Percentiles rank a stretch among this genome's conserved stretches.
These are phyloP conservation scores for Elgonia sp. DNA, from an alignment of 2,888 invertebrate genomes.

Conservation along the genomic window DNA sequence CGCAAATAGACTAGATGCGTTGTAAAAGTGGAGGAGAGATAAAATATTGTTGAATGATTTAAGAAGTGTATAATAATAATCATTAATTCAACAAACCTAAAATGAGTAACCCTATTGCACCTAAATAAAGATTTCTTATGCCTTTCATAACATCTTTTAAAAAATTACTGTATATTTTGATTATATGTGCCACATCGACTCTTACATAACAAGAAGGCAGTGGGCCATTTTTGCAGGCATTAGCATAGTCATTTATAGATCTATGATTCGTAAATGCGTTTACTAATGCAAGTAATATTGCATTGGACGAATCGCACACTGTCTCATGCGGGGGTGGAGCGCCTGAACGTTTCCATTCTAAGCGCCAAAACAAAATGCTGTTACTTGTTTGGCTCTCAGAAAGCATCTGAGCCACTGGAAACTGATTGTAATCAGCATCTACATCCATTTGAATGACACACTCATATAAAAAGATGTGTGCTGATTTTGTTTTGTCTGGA, in stretches of 20 bases:
- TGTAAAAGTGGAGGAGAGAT: no score
- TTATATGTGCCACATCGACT: constrained; percentile 62
- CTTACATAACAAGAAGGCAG: constrained; percentile 59
- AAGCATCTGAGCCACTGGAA: constrained; percentile 69
- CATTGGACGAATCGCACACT: constrained; percentile 61
- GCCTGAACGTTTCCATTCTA: constrained; percentile 55
- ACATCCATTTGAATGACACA: constrained; percentile 36
- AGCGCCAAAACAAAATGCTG: constrained; percentile 61
- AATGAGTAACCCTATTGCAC: constrained; percentile 31
- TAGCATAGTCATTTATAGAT: constrained; percentile 51
- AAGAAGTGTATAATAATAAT: no score
- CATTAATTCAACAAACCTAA: no score
- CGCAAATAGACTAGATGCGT: no score
- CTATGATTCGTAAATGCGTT: constrained; percentile 53
- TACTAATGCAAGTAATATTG: constrained; percentile 30
- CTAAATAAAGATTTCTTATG: constrained; percentile 32
- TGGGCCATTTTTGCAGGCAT: constrained; percentile 22
- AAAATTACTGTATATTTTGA: constrained; percentile 58
- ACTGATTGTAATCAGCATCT: constrained; percentile 37
- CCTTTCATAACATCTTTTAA: constrained; percentile 1
- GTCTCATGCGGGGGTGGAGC: constrained; percentile 63
- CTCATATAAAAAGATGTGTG: constrained; percentile 68
- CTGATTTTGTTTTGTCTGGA: constrained; percentile 46
- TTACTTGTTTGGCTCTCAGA: constrained; percentile 55
- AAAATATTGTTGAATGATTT: no score